phyloP scores from a whole-genome alignment of 2,113 vertebrate genomes.

The Syngnathus floridae region DNA sequence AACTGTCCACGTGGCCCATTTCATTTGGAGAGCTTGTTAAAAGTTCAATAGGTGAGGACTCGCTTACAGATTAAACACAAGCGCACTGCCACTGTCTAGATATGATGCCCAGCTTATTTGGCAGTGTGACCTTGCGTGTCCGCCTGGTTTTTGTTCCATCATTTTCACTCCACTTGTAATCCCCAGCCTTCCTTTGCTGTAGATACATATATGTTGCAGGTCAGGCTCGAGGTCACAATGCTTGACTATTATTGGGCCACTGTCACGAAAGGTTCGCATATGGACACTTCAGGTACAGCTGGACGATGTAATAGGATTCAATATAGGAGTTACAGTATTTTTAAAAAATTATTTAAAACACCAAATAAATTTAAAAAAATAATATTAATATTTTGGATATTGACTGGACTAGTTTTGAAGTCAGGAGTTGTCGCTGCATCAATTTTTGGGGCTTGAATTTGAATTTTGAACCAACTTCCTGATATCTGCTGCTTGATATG shows the following conservation, averaged over 20 bases:
- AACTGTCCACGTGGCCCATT: slow-evolving; percentile 39
- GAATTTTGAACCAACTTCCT: too few species aligned
- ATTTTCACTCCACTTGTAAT: slow-evolving; percentile 43
- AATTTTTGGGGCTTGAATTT: too few species aligned
- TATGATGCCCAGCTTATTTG: slow-evolving; percentile 25
- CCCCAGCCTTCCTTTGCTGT: slow-evolving; percentile 9
- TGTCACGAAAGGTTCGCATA: slow-evolving; percentile 5
- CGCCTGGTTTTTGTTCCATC: slow-evolving; percentile 9
- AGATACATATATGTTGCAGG: slow-evolving; percentile 25
- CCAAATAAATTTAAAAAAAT: too few species aligned
- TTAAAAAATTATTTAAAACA: too few species aligned
- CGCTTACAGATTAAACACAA: slow-evolving; percentile 40
- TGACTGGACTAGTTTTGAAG: too few species aligned
- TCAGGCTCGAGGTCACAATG: slow-evolving; percentile 23
- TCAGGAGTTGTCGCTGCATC: too few species aligned
- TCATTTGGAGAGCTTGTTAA: slow-evolving; percentile 49
- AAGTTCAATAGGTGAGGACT: slow-evolving; percentile 38
- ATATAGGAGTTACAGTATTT: not conserved
- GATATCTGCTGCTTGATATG: not conserved
- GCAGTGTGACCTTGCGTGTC: slow-evolving; percentile 35
- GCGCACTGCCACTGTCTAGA: slow-evolving; percentile 24
- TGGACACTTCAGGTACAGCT: not conserved
- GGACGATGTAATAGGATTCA: not conserved
- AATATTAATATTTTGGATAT: too few species aligned
- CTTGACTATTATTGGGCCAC: slow-evolving; percentile 4